phyloP scores from a whole-genome alignment of 2,113 vertebrate species.

The Neopipo cinnamomea region DNA sequence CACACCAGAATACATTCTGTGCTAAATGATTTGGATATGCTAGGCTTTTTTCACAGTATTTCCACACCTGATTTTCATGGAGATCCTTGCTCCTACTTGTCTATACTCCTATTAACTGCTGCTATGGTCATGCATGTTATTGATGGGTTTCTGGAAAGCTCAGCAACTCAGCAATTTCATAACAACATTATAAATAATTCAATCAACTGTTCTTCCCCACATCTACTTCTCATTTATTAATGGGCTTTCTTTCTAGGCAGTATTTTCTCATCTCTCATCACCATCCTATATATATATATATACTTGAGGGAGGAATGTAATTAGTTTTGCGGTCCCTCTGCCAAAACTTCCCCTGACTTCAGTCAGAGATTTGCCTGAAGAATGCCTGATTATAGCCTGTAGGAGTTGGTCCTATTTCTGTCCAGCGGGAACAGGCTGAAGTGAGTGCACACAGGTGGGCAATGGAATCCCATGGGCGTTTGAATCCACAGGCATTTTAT shows the following conservation, averaged over 20 bases:
- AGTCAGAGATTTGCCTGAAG: neutral
- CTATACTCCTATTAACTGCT: neutral
- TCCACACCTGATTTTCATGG: neutral
- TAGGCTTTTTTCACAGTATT: neutral
- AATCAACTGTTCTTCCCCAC: neutral
- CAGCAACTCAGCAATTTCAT: conserved; percentile 40
- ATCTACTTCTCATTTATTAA: conserved; percentile 40
- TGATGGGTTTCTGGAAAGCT: conserved; percentile 14
- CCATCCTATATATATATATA: neutral
- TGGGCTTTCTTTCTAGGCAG: conserved; percentile 8
- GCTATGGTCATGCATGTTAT: neutral
- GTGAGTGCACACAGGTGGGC: neutral
- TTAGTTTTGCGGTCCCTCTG: neutral
- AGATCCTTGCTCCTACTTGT: neutral
- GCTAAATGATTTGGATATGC: neutral
- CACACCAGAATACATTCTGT: neutral
- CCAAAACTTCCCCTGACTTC: conserved; percentile 25
- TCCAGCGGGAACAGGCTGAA: neutral
- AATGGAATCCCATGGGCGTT: rapidly evolving
- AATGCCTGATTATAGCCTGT: neutral
- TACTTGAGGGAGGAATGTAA: conserved; percentile 33
- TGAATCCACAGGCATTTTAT: neutral
- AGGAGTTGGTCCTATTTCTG: conserved; percentile 3
- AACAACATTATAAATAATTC: conserved; percentile 48
- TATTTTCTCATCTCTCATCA: conserved; percentile 32